A percentile compares a stretch with the other conserved stretches of the same genome.
These are phyloP conservation scores for Lycaon pictus DNA, from an alignment of 2,113 vertebrate species.

Conservation along the genomic window DNA sequence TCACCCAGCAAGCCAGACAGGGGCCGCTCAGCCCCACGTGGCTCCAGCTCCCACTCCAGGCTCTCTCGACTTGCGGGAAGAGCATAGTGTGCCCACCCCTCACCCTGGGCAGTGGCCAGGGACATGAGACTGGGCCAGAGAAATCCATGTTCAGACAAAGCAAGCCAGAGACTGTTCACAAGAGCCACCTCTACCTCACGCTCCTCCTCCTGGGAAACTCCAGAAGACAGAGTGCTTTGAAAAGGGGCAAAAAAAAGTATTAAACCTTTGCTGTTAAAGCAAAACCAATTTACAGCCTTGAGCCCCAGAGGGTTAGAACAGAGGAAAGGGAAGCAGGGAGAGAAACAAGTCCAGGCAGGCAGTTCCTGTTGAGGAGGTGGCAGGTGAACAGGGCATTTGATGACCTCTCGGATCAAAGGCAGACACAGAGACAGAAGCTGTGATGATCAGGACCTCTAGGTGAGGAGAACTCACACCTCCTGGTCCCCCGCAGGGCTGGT, in stretches of 20 bases:
- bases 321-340: constrained; percentile 57
- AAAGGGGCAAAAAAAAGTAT: neutral
- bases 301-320: constrained; percentile 78
- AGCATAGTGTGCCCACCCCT: neutral
- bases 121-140: neutral
- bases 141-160: neutral
- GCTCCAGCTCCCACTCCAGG: neutral
- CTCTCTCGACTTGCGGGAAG: neutral
- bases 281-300: constrained; percentile 81
- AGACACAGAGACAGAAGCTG: neutral
- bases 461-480: neutral
- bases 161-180: neutral
- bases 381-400: neutral
- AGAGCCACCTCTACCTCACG: constrained; percentile 36
- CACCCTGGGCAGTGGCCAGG: neutral
- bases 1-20: neutral
- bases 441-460: neutral
- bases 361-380: neutral
- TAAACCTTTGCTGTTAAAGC: constrained; percentile 77
- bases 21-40: neutral
- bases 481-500: neutral
- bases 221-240: constrained; percentile 45
- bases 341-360: neutral
- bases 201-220: constrained; percentile 68
- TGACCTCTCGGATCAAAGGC: neutral